Evolutionary conservation across 2,888 invertebrate genomes (phyloP).

Genomic region (Atethmia centrago): DNA sequence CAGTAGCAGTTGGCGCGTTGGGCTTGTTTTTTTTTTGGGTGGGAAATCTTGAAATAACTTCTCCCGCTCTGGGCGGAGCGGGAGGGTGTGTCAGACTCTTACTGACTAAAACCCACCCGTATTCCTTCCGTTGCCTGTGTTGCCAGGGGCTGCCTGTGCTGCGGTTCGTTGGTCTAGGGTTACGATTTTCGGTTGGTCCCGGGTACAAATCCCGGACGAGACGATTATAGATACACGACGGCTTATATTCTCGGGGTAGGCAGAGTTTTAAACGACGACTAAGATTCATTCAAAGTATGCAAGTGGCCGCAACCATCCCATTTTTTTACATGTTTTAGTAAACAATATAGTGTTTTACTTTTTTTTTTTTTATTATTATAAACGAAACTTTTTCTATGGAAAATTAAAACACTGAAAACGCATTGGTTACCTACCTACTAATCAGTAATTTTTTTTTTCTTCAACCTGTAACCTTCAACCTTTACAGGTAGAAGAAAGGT

Average conservation of each 20-base stretch:
- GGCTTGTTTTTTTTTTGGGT: too few relatives aligned
- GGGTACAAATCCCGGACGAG: constrained; percentile 91
- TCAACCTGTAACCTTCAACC: too few relatives aligned
- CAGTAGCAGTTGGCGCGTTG: constrained; percentile 38
- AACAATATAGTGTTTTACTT: neutral
- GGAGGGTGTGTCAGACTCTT: too few relatives aligned
- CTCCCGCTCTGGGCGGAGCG: too few relatives aligned
- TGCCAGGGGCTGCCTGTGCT: too few relatives aligned
- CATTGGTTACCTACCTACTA: neutral
- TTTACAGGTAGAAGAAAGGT: too few relatives aligned
- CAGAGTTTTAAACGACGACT: neutral
- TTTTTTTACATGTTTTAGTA: neutral
- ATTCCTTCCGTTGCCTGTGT: too few relatives aligned
- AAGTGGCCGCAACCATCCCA: neutral
- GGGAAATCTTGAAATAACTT: too few relatives aligned
- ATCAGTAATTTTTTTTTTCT: too few relatives aligned
- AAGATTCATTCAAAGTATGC: neutral
- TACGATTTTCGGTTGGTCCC: constrained; percentile 91
- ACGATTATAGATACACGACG: constrained; percentile 59
- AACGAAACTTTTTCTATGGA: neutral
- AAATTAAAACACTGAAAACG: neutral
- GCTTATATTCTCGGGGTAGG: neutral
- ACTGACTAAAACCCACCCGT: too few relatives aligned
- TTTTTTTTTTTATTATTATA: too few relatives aligned
- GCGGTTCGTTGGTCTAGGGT: constrained; percentile 84